phyloP scores from a whole-genome alignment of 1,140 invertebrate species.

The Sitobion miscanthi region DNA sequence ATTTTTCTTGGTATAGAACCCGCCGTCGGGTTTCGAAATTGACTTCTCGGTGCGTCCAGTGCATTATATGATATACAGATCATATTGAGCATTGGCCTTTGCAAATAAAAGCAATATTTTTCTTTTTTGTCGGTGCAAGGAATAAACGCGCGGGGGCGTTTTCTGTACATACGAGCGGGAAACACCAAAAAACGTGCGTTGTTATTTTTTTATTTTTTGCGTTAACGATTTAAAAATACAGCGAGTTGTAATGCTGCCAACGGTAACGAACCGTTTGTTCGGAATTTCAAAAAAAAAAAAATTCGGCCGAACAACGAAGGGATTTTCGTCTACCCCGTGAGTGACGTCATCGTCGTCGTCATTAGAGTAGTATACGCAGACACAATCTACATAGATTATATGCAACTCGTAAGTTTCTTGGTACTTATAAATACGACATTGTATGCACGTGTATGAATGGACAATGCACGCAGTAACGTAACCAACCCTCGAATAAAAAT shows the following conservation, averaged over 20 bases:
- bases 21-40: not conserved
- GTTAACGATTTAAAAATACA: slow-evolving; percentile 31
- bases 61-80: not conserved
- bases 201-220: not conserved
- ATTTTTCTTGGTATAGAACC: not conserved
- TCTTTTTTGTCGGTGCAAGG: not conserved
- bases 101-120: not conserved
- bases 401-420: not conserved
- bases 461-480: not conserved
- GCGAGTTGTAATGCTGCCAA: slow-evolving; percentile 34
- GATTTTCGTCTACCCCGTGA: no score
- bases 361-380: not conserved
- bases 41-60: not conserved
- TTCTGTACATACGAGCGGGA: not conserved
- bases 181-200: not conserved
- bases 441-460: not conserved
- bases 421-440: not conserved
- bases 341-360: not conserved
- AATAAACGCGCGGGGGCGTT: not conserved
- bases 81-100: not conserved
- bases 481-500: not conserved
- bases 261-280: slow-evolving; percentile 8
- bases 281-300: not conserved
- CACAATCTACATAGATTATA: not conserved
- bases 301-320: not conserved